Percentiles rank a stretch among this genome's conserved stretches.
phyloP scores from a whole-genome alignment of 2,888 invertebrate genomes.

The Limnephilus rhombicus region DNA sequence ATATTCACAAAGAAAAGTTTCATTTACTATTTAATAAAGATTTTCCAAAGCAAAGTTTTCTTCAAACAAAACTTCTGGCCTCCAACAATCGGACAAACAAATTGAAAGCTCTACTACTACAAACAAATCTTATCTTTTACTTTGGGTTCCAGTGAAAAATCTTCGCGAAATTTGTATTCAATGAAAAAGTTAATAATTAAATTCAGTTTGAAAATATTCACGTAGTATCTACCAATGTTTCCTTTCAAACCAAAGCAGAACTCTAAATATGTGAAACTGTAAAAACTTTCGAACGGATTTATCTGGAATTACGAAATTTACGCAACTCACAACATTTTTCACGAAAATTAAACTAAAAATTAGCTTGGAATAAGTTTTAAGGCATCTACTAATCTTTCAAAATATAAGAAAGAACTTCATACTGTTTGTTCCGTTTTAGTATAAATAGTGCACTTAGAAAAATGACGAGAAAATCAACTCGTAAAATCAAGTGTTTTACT shows the following conservation, averaged over 20 bases:
- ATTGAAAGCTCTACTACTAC: background rate
- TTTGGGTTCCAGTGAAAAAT: background rate
- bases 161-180: background rate
- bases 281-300: too few species aligned
- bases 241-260: background rate
- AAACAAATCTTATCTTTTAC: background rate
- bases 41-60: background rate
- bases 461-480: too few species aligned
- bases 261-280: too few species aligned
- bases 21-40: conserved; percentile 13
- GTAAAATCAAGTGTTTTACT: too few species aligned
- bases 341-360: too few species aligned
- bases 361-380: too few species aligned
- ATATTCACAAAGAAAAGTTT: conserved; percentile 15
- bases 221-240: background rate
- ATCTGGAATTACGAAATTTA: too few species aligned
- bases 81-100: background rate
- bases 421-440: too few species aligned
- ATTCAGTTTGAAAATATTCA: background rate
- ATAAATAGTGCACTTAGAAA: too few species aligned
- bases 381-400: too few species aligned
- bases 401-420: too few species aligned
- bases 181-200: conserved; percentile 1
- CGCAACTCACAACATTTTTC: too few species aligned
- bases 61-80: background rate